Percentiles rank a stretch among this genome's conserved stretches.
phyloP scores from a whole-genome alignment of 2,797 vertebrate species.

The Arrhamphus sclerolepis region DNA sequence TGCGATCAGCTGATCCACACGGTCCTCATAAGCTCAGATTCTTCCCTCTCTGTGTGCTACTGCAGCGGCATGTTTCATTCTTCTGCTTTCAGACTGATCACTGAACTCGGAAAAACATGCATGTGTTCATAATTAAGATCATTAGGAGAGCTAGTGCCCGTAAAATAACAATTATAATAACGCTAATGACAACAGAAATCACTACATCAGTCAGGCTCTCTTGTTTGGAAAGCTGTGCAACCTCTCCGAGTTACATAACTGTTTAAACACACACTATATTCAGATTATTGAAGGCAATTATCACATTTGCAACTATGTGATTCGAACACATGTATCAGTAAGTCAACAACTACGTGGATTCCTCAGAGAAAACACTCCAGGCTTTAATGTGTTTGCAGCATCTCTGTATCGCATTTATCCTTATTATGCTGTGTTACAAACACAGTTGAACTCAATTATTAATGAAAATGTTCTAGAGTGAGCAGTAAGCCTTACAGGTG shows the following conservation, averaged over 20 bases:
- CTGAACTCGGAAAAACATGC: slow-evolving; percentile 32
- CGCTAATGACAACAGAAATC: slow-evolving; percentile 25
- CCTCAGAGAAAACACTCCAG: neutral
- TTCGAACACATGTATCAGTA: neutral
- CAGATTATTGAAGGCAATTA: slow-evolving; percentile 4
- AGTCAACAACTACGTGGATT: slow-evolving; percentile 2
- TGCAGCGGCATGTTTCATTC: neutral
- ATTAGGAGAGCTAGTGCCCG: slow-evolving; percentile 21
- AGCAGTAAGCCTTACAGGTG: too few species aligned
- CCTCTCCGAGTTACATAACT: neutral
- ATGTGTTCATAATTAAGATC: slow-evolving; percentile 27
- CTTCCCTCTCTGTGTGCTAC: neutral
- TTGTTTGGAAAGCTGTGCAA: slow-evolving; percentile 11
- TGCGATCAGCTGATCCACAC: slow-evolving; percentile 11
- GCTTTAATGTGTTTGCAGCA: slow-evolving; percentile 4
- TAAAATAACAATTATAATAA: slow-evolving; percentile 41
- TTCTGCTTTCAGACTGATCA: slow-evolving; percentile 18
- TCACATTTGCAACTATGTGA: slow-evolving; percentile 1
- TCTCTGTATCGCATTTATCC: slow-evolving; percentile 2
- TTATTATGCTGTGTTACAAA: too few species aligned
- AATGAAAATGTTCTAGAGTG: too few species aligned
- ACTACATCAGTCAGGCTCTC: slow-evolving; percentile 11
- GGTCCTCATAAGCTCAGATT: neutral
- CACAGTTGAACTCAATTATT: too few species aligned
- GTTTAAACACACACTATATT: too few species aligned